Evolutionary conservation across 2,888 invertebrate genomes (phyloP).

Genomic region (Tachina lurida): DNA sequence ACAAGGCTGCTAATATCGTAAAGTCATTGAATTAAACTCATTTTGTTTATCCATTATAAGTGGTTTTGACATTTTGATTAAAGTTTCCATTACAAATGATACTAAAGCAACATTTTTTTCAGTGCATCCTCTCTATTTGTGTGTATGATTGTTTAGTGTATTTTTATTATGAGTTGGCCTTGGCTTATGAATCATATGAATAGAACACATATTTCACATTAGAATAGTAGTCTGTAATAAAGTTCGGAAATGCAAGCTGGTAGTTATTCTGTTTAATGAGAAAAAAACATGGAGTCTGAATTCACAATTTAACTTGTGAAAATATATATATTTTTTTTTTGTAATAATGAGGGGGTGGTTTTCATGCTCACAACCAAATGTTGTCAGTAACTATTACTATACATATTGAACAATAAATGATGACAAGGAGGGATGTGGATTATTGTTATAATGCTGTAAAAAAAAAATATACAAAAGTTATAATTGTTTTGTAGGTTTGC

Average conservation of each 20-base stretch:
- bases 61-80: no score
- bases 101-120: constrained; percentile 8
- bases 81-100: no score
- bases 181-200: constrained; percentile 58
- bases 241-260: constrained; percentile 41
- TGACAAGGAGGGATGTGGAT: constrained; percentile 33
- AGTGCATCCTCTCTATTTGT: constrained; percentile 3
- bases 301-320: constrained; percentile 39
- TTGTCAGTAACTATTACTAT: constrained; percentile 6
- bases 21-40: no score
- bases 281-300: neutral
- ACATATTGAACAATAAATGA: neutral
- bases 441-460: neutral
- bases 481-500: constrained; percentile 48
- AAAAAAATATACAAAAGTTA: constrained; percentile 19
- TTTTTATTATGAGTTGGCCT: constrained; percentile 57
- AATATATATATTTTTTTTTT: constrained; percentile 7
- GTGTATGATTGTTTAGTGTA: neutral
- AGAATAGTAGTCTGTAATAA: constrained; percentile 44
- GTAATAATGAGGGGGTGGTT: constrained; percentile 39
- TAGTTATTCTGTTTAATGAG: constrained; percentile 5
- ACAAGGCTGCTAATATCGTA: no score
- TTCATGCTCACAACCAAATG: neutral
- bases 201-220: constrained; percentile 33
- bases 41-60: no score